phyloP scores from a whole-genome alignment of 2,888 invertebrate genomes.

The Ametastegia equiseti region DNA sequence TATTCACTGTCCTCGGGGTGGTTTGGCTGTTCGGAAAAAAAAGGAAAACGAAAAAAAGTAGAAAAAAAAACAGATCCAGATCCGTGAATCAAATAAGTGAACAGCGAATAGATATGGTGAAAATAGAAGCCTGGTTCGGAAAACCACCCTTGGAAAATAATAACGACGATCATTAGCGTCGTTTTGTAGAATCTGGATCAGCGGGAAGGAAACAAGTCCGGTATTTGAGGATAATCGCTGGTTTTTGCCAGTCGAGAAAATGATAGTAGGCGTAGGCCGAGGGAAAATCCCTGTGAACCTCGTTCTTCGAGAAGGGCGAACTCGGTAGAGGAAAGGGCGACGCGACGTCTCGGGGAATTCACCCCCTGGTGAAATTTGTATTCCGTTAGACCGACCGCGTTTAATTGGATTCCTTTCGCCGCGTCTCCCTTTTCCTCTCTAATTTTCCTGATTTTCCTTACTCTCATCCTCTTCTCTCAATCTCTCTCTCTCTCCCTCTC shows the following conservation, averaged over 20 bases:
- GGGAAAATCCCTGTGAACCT: background rate
- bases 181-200: background rate
- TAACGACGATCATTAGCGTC: background rate
- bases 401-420: conserved; percentile 40
- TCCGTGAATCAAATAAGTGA: background rate
- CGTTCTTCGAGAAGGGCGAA: background rate
- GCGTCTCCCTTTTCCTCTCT: conserved; percentile 32
- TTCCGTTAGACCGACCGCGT: conserved; percentile 37
- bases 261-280: conserved; percentile 25
- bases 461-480: conserved; percentile 7
- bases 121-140: background rate
- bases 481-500: too few species aligned
- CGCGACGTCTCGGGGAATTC: conserved; percentile 20
- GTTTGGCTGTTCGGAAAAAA: background rate
- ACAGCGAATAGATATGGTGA: background rate
- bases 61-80: background rate
- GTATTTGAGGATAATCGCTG: background rate
- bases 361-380: conserved; percentile 39
- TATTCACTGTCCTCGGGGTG: conserved; percentile 20
- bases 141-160: background rate
- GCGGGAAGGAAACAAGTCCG: background rate
- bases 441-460: conserved; percentile 43
- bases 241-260: background rate
- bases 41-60: background rate
- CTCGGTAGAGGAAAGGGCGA: too few species aligned